phyloP scores from a whole-genome alignment of 2,113 vertebrate species.

The Mixornis gularis region DNA sequence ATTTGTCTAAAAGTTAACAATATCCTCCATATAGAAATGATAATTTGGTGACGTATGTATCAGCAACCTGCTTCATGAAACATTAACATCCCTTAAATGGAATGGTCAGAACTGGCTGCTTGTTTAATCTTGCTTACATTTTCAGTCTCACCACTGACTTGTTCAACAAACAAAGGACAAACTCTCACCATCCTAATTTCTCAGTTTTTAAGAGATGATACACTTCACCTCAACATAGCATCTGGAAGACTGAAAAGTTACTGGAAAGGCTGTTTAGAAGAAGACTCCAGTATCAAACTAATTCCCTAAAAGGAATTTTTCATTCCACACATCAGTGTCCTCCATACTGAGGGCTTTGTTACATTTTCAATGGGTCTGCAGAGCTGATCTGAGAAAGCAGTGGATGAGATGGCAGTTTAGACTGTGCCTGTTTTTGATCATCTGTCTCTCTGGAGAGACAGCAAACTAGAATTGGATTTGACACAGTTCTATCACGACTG shows the following conservation, averaged over 20 bases:
- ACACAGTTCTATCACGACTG: not conserved
- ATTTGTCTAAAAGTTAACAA: not conserved
- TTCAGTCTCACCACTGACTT: not conserved
- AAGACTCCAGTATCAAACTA: not conserved
- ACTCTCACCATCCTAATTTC: not conserved
- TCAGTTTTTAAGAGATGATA: not conserved
- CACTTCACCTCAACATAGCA: not conserved
- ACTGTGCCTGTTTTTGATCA: fast-evolving
- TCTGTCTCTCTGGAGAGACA: not conserved
- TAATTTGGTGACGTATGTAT: not conserved
- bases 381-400: not conserved
- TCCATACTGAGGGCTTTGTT: not conserved
- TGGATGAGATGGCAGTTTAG: not conserved
- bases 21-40: not conserved
- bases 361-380: not conserved
- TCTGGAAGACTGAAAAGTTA: not conserved
- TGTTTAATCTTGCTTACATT: not conserved
- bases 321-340: not conserved
- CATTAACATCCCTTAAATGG: not conserved
- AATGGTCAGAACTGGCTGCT: not conserved
- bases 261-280: not conserved
- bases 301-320: not conserved
- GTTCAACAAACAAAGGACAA: not conserved
- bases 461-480: not conserved
- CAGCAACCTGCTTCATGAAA: not conserved